Evolutionary conservation across 2,113 vertebrate species (phyloP), one percentile per base, ranked within the genome.

Genomic region (Poeciliopsis retropinna): DNA sequence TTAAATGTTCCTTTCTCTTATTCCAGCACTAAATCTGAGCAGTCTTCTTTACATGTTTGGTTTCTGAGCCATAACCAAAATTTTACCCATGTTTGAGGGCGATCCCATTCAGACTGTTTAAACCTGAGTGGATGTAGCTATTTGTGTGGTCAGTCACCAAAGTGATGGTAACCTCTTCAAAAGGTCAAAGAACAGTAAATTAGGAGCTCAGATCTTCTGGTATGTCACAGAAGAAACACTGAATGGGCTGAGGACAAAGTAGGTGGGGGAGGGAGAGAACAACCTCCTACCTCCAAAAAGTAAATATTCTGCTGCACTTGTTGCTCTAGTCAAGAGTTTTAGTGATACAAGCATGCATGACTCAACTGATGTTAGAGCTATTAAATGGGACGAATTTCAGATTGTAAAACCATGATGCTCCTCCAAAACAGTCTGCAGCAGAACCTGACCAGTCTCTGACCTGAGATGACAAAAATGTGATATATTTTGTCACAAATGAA

Each of bases 161-260:
- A 67, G 75, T 88, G 87, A 75, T 78, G 88, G 75, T 85, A 70
- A 64, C 74, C 51, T 88, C 73, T 37, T 57, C 34, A 34, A 87
- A n/a, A 83, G 89, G 89, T 90, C 85, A 88, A 37, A 75, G 78
- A 86, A 79, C 82, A 81, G 27, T 15, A 75, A 80, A 78, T 91
- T 86, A 77, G 81, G 69, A 72, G 83, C 30, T 65, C 74, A 70
- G 82, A 81, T 57, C 75, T 74, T 76, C 78, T 86, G 92, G 87
- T 84, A 91, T 94, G 91, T 94, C 85, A 87, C 91, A 92, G 82
- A 12, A 2, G n/a, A 65, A 76, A 70, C 64, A 69, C 37, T 73
- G 73, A 81, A 47, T 47, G 63, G 67, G 79, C 67, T 25, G 66
- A 82, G 32, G 57, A 51, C 0, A 57, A 64, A 22, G 7, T 3